A percentile compares a stretch with the other conserved stretches of the same genome.
Conservation (phyloP, 2,797 vertebrate species). For the Prionace glauca region DNA sequence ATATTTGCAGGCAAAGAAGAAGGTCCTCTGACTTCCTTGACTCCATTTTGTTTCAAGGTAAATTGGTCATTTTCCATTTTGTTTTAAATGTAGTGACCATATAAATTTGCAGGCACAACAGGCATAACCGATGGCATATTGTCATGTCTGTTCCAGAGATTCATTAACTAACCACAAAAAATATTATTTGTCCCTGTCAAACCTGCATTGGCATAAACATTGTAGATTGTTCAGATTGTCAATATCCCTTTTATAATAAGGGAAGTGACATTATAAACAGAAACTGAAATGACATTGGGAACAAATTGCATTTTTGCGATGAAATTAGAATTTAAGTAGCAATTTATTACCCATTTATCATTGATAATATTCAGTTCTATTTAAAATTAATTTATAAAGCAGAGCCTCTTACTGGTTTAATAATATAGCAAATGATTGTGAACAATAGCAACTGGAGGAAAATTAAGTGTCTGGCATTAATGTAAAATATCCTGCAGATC, state of each 20-base stretch:
- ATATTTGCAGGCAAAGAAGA: too few relatives aligned
- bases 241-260: not conserved
- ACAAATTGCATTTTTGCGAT: conserved; percentile 21
- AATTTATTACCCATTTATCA: conserved; percentile 31
- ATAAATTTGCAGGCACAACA: too few relatives aligned
- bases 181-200: not conserved
- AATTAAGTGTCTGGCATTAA: conserved; percentile 27
- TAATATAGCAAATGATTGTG: not conserved
- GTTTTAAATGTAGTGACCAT: too few relatives aligned
- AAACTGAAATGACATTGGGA: conserved; percentile 24
- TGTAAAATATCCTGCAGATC: not conserved
- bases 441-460: conserved; percentile 7
- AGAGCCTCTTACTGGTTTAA: not conserved
- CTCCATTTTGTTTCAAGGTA: too few relatives aligned
- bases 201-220: not conserved
- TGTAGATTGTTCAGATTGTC: not conserved
- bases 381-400: conserved; percentile 21
- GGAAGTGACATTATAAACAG: not conserved
- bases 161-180: not conserved
- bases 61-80: too few relatives aligned
- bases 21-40: too few relatives aligned
- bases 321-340: conserved; percentile 33
- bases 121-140: not conserved
- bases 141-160: not conserved
- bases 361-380: conserved; percentile 26